Evolutionary conservation across 2,113 vertebrate genomes (phyloP).

Genomic region (Poecilia latipinna): DNA sequence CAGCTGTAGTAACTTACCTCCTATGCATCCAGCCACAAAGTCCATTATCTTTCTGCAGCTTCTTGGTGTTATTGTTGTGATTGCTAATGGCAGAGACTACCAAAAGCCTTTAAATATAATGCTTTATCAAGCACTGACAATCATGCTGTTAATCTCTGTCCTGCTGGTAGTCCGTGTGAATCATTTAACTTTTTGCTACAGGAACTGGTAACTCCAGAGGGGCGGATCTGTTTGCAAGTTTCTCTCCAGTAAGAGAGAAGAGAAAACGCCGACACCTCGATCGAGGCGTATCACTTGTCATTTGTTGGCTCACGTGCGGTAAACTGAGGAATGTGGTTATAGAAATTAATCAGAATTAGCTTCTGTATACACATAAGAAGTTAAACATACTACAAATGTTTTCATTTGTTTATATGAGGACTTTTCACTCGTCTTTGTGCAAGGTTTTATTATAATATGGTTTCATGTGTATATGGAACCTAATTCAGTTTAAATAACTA

Average conservation of each 20-base stretch:
- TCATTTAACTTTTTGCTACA: background rate
- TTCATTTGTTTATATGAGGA: too few relatives aligned
- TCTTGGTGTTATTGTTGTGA: background rate
- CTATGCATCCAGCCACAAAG: slow-evolving; percentile 92
- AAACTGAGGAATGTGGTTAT: background rate
- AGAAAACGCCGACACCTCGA: slow-evolving; percentile 21
- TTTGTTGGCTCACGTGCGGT: slow-evolving; percentile 37
- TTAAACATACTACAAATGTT: too few relatives aligned
- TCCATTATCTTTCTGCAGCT: slow-evolving; percentile 82
- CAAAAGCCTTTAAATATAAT: background rate
- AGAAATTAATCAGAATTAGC: background rate
- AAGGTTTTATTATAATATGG: too few relatives aligned
- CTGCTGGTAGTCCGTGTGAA: background rate
- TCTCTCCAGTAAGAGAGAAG: slow-evolving; percentile 48
- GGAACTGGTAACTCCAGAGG: slow-evolving; percentile 8
- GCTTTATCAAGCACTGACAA: background rate
- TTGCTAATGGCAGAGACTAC: background rate
- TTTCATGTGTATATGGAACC: too few relatives aligned
- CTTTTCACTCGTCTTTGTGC: too few relatives aligned
- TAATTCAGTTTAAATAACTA: too few relatives aligned
- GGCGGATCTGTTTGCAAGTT: slow-evolving; percentile 21
- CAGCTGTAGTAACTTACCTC: slow-evolving; percentile 79
- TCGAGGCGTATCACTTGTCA: background rate
- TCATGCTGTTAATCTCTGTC: background rate
- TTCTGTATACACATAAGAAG: too few relatives aligned